Conservation (phyloP, 2,888 invertebrate species). For the Machimus atricapillus region DNA sequence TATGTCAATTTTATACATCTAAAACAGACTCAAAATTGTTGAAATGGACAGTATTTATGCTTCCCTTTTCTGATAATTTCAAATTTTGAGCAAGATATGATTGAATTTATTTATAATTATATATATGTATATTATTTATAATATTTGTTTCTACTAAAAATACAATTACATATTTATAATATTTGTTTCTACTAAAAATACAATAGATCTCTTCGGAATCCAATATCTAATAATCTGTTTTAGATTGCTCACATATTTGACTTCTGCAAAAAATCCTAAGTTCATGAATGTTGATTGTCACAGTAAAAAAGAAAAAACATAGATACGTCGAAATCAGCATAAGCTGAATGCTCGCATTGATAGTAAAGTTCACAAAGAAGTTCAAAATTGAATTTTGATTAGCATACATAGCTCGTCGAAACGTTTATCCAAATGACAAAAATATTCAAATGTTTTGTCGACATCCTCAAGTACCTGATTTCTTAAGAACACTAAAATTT, state of each 20-base stretch:
- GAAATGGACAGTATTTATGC: too few relatives aligned
- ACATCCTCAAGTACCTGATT: background rate
- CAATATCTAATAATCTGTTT: background rate
- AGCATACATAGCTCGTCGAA: background rate
- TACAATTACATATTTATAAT: too few relatives aligned
- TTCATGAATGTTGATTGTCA: background rate
- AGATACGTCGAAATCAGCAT: background rate
- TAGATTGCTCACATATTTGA: too few relatives aligned
- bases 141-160: too few relatives aligned
- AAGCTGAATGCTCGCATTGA: background rate
- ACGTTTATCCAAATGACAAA: background rate
- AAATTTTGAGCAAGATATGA: too few relatives aligned
- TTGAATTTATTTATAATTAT: too few relatives aligned
- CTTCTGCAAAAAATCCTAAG: background rate
- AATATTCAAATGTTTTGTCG: background rate
- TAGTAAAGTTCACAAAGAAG: background rate
- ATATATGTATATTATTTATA: too few relatives aligned
- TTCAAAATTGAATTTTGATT: background rate
- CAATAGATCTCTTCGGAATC: too few relatives aligned
- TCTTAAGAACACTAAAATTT: constrained; percentile 17
- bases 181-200: too few relatives aligned
- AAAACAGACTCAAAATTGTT: too few relatives aligned
- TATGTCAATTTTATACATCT: too few relatives aligned
- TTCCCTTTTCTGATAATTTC: too few relatives aligned
- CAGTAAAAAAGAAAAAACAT: background rate